phyloP scores from a whole-genome alignment of 1,140 invertebrate genomes.

The Aphidius ervi region DNA sequence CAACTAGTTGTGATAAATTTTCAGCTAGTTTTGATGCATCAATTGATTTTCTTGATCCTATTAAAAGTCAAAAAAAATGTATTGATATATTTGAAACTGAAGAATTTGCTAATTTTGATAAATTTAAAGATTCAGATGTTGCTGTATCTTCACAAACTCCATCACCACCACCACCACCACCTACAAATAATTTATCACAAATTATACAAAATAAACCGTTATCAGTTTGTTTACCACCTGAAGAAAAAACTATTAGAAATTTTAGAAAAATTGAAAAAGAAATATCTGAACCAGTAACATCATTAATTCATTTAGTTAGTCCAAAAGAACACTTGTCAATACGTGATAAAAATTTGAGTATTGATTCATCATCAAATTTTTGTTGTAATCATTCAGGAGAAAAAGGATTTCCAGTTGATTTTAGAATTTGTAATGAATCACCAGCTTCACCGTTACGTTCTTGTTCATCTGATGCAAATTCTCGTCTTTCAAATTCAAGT shows the following conservation, averaged over 20 bases:
- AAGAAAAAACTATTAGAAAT: slow-evolving; percentile 41
- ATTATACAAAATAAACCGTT: slow-evolving; percentile 57
- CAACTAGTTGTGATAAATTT: slow-evolving; percentile 43
- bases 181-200: slow-evolving; percentile 26
- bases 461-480: slow-evolving; percentile 42
- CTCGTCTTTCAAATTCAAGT: slow-evolving; percentile 43
- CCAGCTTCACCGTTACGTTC: slow-evolving; percentile 42
- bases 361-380: slow-evolving; percentile 30
- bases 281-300: slow-evolving; percentile 20
- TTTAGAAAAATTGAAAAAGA: slow-evolving; percentile 25
- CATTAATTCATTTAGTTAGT: slow-evolving; percentile 42
- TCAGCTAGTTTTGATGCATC: slow-evolving; percentile 44
- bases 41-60: slow-evolving; percentile 36
- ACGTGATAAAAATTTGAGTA: slow-evolving; percentile 36
- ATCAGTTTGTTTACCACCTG: slow-evolving; percentile 64
- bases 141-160: slow-evolving; percentile 16
- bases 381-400: slow-evolving; percentile 34
- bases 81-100: slow-evolving; percentile 37
- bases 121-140: slow-evolving; percentile 36
- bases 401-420: slow-evolving; percentile 47
- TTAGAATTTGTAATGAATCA: slow-evolving; percentile 38
- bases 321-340: slow-evolving; percentile 41
- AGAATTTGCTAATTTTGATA: slow-evolving; percentile 49
- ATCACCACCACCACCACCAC: slow-evolving; percentile 28
- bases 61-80: slow-evolving; percentile 28